Percentiles rank a stretch among this genome's conserved stretches.
These are phyloP conservation scores for Synodontis membranacea DNA, from an alignment of 2,113 vertebrate genomes.

Conservation along the genomic window DNA sequence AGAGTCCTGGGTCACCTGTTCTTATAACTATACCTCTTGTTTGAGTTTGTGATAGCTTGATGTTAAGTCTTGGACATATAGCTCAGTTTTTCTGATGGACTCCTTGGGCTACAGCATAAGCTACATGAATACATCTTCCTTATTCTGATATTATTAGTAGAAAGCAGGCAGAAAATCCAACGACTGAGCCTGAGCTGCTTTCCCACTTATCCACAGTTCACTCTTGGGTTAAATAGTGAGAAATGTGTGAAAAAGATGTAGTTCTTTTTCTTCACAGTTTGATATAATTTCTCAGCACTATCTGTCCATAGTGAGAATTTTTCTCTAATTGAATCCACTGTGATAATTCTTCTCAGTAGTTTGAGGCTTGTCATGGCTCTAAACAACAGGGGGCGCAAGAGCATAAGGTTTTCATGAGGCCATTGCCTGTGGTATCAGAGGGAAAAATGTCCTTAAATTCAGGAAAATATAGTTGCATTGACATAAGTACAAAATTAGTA, in stretches of 20 bases:
- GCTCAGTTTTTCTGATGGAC: slow-evolving; percentile 3
- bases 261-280: slow-evolving; percentile 54
- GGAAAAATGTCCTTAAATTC: slow-evolving; percentile 13
- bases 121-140: background rate
- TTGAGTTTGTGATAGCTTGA: background rate
- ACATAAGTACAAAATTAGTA: background rate
- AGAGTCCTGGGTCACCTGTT: background rate
- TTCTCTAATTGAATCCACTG: slow-evolving; percentile 52
- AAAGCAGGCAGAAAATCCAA: slow-evolving; percentile 34
- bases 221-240: slow-evolving; percentile 51
- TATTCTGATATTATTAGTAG: slow-evolving; percentile 42
- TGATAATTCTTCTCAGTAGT: slow-evolving; percentile 52
- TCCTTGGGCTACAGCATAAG: slow-evolving; percentile 6
- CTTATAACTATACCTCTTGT: background rate
- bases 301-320: slow-evolving; percentile 56
- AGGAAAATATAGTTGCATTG: slow-evolving; percentile 18
- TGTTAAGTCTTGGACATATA: background rate
- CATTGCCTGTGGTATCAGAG: background rate
- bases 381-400: slow-evolving; percentile 77
- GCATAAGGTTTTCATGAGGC: slow-evolving; percentile 58
- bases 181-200: slow-evolving; percentile 34
- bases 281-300: slow-evolving; percentile 51
- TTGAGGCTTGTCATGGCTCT: slow-evolving; percentile 27
- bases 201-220: slow-evolving; percentile 53
- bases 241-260: slow-evolving; percentile 51